Percentiles rank a stretch among this genome's conserved stretches.
These are phyloP conservation scores for Dipodomys merriami DNA, from an alignment of 2,113 vertebrate species.

Conservation along the genomic window DNA sequence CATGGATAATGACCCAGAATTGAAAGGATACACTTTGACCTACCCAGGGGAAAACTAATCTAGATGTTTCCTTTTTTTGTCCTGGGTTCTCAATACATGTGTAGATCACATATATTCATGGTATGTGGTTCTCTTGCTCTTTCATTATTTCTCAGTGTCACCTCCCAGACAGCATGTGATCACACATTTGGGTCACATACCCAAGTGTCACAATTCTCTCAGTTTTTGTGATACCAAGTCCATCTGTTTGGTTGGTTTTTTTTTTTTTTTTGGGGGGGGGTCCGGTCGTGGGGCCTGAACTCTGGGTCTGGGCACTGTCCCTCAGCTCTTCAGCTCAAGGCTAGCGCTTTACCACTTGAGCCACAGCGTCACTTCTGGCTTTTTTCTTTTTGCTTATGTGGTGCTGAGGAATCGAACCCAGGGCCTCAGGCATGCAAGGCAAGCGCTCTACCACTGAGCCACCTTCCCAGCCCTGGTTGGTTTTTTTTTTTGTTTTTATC, in stretches of 20 bases:
- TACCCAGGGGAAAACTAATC: neutral
- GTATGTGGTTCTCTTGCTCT: neutral
- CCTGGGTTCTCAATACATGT: neutral
- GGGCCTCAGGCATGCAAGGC: too few relatives aligned
- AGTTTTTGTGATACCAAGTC: neutral
- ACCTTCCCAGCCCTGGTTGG: too few relatives aligned
- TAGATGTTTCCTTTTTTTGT: conserved; percentile 4
- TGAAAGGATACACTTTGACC: neutral
- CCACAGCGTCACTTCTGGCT: too few relatives aligned
- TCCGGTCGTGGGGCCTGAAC: too few relatives aligned
- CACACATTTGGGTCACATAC: neutral
- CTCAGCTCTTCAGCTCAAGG: too few relatives aligned
- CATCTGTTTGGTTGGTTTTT: neutral
- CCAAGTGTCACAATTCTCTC: neutral
- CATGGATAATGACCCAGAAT: neutral
- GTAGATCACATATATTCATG: neutral
- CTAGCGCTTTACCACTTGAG: too few relatives aligned
- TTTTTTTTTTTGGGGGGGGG: neutral
- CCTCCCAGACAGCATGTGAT: neutral
- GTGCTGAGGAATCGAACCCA: too few relatives aligned
- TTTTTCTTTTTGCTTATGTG: too few relatives aligned
- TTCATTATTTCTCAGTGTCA: neutral
- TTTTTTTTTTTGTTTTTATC: neutral
- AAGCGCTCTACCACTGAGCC: too few relatives aligned
- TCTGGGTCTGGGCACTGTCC: too few relatives aligned